A percentile compares a stretch with the other conserved stretches of the same genome.
Conservation (phyloP, 2,797 vertebrate species). For the Leptatherina wallacei region DNA sequence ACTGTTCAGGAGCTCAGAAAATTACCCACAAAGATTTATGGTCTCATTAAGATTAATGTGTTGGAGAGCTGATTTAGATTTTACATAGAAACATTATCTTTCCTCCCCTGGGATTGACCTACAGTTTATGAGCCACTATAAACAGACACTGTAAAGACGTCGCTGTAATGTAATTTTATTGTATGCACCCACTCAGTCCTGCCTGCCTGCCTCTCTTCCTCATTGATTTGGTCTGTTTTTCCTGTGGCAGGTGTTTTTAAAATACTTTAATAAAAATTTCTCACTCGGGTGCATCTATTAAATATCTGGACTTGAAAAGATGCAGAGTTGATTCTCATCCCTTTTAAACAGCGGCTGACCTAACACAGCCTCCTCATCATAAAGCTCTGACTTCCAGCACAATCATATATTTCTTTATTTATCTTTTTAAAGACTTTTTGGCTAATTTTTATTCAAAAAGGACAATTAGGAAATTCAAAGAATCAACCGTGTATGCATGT, state of each 20-base stretch:
- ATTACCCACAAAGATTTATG: conserved; percentile 58
- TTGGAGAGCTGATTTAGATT: conserved; percentile 66
- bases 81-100: conserved; percentile 68
- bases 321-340: too few relatives aligned
- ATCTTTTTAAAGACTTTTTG: neutral
- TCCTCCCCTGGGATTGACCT: conserved; percentile 34
- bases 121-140: conserved; percentile 65
- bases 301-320: neutral
- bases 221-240: conserved; percentile 34
- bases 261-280: neutral
- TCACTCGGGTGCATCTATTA: neutral
- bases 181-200: conserved; percentile 24
- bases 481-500: too few relatives aligned
- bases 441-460: neutral
- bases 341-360: too few relatives aligned
- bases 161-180: conserved; percentile 40
- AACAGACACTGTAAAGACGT: conserved; percentile 65
- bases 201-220: conserved; percentile 27
- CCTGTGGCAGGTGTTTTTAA: conserved; percentile 20
- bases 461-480: too few relatives aligned
- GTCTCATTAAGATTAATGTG: conserved; percentile 59
- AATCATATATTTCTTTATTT: too few relatives aligned
- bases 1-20: conserved; percentile 3
- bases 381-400: neutral
- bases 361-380: too few relatives aligned